Evolutionary conservation across 2,888 invertebrate species (phyloP).

Genomic region (Acrobeloides nanus): DNA sequence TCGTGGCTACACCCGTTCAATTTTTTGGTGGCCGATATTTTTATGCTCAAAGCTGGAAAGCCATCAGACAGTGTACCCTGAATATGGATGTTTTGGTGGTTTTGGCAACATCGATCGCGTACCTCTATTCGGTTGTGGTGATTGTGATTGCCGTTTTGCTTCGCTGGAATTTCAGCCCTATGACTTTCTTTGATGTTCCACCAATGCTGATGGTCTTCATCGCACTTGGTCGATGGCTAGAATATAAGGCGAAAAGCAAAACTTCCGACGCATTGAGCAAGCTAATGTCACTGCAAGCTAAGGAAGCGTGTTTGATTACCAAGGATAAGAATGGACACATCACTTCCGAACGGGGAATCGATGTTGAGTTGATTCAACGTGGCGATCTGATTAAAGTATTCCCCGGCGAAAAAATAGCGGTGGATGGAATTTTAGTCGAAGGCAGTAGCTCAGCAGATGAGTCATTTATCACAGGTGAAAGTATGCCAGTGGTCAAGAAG

Average conservation of each 20-base stretch:
- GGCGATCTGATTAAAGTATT: constrained; percentile 57
- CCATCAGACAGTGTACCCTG: constrained; percentile 78
- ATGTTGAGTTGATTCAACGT: constrained; percentile 67
- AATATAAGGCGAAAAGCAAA: constrained; percentile 96
- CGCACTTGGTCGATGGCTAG: constrained; percentile 89
- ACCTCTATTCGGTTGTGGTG: constrained; percentile 74
- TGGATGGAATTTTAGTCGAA: constrained; percentile 81
- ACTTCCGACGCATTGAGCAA: constrained; percentile 94
- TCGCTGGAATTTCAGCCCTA: constrained; percentile 71
- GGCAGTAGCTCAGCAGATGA: constrained; percentile 91
- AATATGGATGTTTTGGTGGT: constrained; percentile 98
- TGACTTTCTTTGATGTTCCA: constrained; percentile 97
- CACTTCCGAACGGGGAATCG: constrained; percentile 61
- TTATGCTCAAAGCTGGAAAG: constrained; percentile 85
- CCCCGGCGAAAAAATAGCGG: constrained; percentile 90
- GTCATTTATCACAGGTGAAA: constrained; percentile 91
- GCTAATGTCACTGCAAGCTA: constrained; percentile 84
- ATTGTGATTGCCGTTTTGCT: constrained; percentile 38
- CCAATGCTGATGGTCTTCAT: constrained; percentile 97
- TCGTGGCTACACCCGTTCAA: constrained; percentile 91
- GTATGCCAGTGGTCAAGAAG: constrained; percentile 88
- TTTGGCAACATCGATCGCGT: constrained; percentile 90
- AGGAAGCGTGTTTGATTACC: constrained; percentile 80
- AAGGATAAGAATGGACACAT: constrained; percentile 64
- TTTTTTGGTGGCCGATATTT: constrained; percentile 93